Evolutionary conservation across 2,113 vertebrate species (phyloP), one percentile per base, ranked within the genome.

Genomic region (Pelmatolapia mariae): DNA sequence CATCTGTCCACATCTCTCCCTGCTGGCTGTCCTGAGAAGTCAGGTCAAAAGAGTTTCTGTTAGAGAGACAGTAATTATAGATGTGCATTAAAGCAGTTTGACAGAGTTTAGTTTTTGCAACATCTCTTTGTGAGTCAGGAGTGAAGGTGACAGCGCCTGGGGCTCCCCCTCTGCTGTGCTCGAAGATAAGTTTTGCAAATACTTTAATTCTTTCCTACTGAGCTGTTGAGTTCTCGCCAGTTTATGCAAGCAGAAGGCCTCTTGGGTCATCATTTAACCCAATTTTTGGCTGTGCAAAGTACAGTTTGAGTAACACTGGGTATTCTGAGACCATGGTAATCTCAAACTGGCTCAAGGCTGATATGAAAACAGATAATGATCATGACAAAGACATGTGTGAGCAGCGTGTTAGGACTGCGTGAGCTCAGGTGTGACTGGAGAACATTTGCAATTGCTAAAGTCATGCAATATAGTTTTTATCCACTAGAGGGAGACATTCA

Each of bases 401-500:
- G 57, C 40, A 68, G 13, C 13, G 19, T 12, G 31, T 36, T 29
- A 50, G 24, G 10, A 22, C 10, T 15, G 10, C 0, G 26, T 50
- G 43, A 78, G 16, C 45, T 16, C 19, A 82, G 12, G 15, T 47
- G 38, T n/a, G 11, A 52, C 26, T 78, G 10, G 73, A 50, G 73
- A 50, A 31, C 73, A 31, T 50, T 19, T 50, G 45, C 43, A 22
- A 4, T 38, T 36, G 16, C 40, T 5, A 6, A 2, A 4, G 6
- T 3, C 10, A 1, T 82, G 83, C 31, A 45, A 26, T 54, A n/a
- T 2, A 43, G 8, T 16, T 6, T 3, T 0, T 4, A 9, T 76
- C 85, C 92, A 89, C 83, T 82, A 93, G 92, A 89, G 85, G 89
- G 90, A 90, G 87, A 86, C 82, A 86, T 68, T 59, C 4, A 19